Evolutionary conservation across 2,888 invertebrate genomes (phyloP), one percentile per base, ranked within the genome.

Genomic region (Carpatolechia fugitivella): DNA sequence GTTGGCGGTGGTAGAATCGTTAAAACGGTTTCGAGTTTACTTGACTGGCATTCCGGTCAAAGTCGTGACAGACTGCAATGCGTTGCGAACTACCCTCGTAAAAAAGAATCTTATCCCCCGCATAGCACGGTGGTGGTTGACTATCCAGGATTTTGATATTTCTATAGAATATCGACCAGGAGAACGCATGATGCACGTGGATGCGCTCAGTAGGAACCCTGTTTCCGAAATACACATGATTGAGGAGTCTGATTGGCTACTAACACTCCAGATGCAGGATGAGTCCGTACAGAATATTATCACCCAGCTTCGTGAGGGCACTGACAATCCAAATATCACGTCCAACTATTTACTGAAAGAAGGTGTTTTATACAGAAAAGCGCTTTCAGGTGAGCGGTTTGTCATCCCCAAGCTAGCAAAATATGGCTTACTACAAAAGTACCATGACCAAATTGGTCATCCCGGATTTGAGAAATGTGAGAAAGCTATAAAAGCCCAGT

Each of bases 381-480:
- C 55, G 0, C 18, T 55, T 6, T 0, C 13, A 7, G 55, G 51
- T 0, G 44, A 50, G 0, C 58, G 38, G 64, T 56, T 54, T 24
- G 57, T 57, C 5, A 46, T 56, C 6, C 56, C 56, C 5, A 54
- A 53, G 31, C 24, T 54, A 13, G 56, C 56, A 1, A 56, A 54
- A 24, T 56, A 38, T 6, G 38, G 54, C 1, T 8, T 56, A 8
- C 14, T 56, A 11, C 49, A 54, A 16, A 56, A 51, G n/a, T 47
- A 65, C 40, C 77, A 80, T 51, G 77, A 80, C 36, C 70, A 76
- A 8, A 53, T 67, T 7, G 77, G 77, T 3, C 78, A 82, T 55
- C 69, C 76, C 56, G 73, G 65, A 0, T 30, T 69, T 0, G 74
- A 77, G 6, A 73, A 69, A 38, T 76, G 72, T 0, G 24, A 78